These are phyloP conservation scores for Chiloscyllium plagiosum DNA, from an alignment of 2,113 vertebrate species.

Conservation along the genomic window DNA sequence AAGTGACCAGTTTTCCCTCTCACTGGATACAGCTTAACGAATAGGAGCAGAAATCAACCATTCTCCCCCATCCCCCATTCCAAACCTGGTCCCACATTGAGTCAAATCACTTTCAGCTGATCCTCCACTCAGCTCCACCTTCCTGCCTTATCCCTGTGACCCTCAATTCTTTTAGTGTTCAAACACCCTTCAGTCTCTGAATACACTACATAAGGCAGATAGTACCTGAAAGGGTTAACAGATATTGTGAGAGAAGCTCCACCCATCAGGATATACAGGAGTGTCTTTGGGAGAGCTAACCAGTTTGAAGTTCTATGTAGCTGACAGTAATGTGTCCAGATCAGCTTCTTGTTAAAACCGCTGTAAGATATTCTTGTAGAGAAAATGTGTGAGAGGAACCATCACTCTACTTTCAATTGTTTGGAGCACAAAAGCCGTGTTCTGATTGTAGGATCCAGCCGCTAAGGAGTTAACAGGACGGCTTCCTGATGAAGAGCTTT, in stretches of 20 bases:
- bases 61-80: neutral
- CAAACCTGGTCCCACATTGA: neutral
- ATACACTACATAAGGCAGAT: no score
- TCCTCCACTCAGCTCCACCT: neutral
- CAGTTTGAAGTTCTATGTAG: no score
- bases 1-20: conserved; percentile 39
- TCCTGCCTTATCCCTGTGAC: neutral
- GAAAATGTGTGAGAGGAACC: neutral
- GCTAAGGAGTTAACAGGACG: neutral
- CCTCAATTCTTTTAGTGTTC: no score
- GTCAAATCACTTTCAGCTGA: no score
- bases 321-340: neutral
- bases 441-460: no score
- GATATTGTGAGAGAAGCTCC: no score
- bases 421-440: neutral
- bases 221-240: no score
- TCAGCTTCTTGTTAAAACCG: neutral
- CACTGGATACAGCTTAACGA: neutral
- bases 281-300: no score
- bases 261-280: no score
- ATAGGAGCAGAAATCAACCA: neutral
- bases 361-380: neutral
- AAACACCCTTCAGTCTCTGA: no score
- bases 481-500: neutral
- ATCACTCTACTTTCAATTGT: neutral